Evolutionary conservation across 1,140 invertebrate species (phyloP), one percentile per base, ranked within the genome.

Genomic region (Antheraea pernyi): DNA sequence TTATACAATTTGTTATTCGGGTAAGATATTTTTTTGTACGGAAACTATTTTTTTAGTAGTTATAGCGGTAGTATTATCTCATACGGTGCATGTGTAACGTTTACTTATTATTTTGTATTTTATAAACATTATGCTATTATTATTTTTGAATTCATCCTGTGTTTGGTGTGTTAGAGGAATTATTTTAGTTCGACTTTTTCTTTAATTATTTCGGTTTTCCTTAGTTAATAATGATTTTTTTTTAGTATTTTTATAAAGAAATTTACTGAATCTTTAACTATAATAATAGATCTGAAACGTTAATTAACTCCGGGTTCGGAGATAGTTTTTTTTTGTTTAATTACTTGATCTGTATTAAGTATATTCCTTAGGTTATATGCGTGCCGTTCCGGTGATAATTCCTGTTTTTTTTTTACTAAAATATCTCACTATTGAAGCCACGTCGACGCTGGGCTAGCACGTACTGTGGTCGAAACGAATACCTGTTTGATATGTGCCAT

Each of bases 101-200:
- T 89, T 88, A 89, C 72, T 84, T 80, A 83, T 85, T 82, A 10
- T 59, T 67, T 83, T 86, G 80, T 90, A 87, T 86, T 89, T 89
- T 91, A 86, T 87, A 80, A 86, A 89, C 89, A 88, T 89, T 84
- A 85, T 82, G 82, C 86, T 91, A 88, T 84, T 87, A 82, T 85
- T 80, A 85, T 42, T 42, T 85, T 85, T 84, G 85, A 81, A 70
- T 89, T 80, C 78, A 88, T 85, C 82, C 88, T 88, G 88, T 90
- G 90, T 89, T 89, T 90, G 89, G 90, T 92, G 88, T 90, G 85
- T 90, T 92, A 91, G 88, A 80, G 83, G 86, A 91, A 92, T 92
- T 92, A 92, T 92, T 91, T 92, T 92, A 92, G 90, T 89, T 89
- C 75, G 81, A 86, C 89, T 69, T 70, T 70, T 63, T 68, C n/a